Percentiles rank a stretch among this genome's conserved stretches.
phyloP scores from a whole-genome alignment of 2,888 invertebrate genomes.

The Agriopis leucophaearia region DNA sequence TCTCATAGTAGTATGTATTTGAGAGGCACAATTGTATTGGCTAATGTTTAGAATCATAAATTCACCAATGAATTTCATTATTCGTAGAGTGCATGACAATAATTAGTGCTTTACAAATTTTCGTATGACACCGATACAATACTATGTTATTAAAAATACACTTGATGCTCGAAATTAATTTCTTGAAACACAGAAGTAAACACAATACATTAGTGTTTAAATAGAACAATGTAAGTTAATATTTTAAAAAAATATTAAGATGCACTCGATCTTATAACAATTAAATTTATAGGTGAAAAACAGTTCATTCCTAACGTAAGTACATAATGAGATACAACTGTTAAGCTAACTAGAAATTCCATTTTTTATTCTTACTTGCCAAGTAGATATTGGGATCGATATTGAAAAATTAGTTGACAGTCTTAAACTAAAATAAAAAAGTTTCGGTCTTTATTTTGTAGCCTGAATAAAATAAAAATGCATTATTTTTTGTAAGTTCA shows the following conservation, averaged over 20 bases:
- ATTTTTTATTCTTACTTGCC: slow-evolving; percentile 69
- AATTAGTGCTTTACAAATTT: slow-evolving; percentile 76
- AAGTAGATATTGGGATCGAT: slow-evolving; percentile 73
- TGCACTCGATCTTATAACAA: slow-evolving; percentile 50
- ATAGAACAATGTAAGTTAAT: slow-evolving; percentile 6
- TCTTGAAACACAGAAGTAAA: background rate
- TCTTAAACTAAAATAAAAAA: too few relatives aligned
- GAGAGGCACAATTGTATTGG: slow-evolving; percentile 52
- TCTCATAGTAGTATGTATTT: slow-evolving; percentile 68
- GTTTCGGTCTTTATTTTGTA: too few relatives aligned
- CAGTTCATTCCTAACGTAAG: slow-evolving; percentile 54
- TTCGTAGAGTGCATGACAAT: slow-evolving; percentile 83
- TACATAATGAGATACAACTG: slow-evolving; percentile 35
- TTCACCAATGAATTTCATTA: slow-evolving; percentile 49
- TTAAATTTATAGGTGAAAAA: slow-evolving; percentile 28
- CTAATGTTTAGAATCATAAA: slow-evolving; percentile 50
- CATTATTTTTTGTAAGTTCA: too few relatives aligned
- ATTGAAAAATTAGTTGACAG: too few relatives aligned
- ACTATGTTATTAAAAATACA: slow-evolving; percentile 21
- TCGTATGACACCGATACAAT: slow-evolving; percentile 56
- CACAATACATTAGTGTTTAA: slow-evolving; percentile 9
- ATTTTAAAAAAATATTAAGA: slow-evolving; percentile 38
- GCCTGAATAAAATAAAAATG: too few relatives aligned
- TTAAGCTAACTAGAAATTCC: slow-evolving; percentile 55
- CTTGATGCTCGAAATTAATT: slow-evolving; percentile 6